phyloP scores from a whole-genome alignment of 2,113 vertebrate genomes.

The Erpornis zantholeuca region DNA sequence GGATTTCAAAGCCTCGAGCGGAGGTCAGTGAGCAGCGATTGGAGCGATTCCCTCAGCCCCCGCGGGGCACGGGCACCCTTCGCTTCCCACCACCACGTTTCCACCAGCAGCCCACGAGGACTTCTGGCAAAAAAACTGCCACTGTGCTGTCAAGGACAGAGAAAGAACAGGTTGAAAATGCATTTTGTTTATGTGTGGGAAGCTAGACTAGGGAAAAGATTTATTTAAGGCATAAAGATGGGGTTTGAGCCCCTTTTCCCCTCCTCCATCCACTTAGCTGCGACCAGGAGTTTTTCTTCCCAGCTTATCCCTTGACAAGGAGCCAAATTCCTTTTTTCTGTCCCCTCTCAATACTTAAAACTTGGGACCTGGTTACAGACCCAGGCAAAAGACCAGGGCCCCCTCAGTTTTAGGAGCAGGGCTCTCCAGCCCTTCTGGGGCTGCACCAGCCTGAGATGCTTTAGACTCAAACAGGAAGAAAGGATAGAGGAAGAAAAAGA shows the following conservation, averaged over 20 bases:
- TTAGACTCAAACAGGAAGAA: not conserved
- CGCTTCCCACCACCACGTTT: not conserved
- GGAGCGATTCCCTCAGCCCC: not conserved
- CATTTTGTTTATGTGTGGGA: slow-evolving; percentile 25
- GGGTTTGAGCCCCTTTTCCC: not conserved
- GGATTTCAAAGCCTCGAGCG: not conserved
- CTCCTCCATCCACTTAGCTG: not conserved
- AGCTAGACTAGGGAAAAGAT: not conserved
- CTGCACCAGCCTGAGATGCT: not conserved
- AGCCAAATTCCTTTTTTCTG: not conserved
- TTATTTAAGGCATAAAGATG: not conserved
- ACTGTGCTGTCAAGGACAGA: not conserved
- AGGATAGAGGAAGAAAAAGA: not conserved
- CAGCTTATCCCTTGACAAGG: not conserved
- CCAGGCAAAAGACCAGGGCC: not conserved
- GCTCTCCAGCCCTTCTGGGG: not conserved
- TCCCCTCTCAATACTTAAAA: not conserved
- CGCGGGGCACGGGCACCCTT: not conserved
- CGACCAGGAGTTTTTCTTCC: not conserved
- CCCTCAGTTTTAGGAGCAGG: not conserved
- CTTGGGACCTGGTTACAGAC: not conserved
- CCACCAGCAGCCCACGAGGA: not conserved
- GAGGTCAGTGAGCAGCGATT: not conserved
- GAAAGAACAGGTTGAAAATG: slow-evolving; percentile 33
- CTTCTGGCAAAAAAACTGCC: not conserved